A percentile compares a stretch with the other conserved stretches of the same genome.
Conservation (phyloP, 2,113 vertebrate genomes). For the Phalacrocorax pelagicus region DNA sequence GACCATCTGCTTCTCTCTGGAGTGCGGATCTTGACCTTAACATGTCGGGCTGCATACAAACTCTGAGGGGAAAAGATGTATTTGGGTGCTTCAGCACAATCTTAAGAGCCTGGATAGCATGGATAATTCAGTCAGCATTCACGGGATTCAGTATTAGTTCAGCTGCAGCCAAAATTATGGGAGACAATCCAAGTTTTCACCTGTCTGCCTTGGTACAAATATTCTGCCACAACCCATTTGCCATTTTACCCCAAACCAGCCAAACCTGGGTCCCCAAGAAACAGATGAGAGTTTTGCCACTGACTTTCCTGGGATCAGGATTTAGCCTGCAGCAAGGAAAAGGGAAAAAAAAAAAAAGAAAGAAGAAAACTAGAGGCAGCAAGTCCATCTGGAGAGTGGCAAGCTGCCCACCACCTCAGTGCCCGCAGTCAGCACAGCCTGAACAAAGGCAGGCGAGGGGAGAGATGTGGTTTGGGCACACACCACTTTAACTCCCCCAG, state of each 20-base stretch:
- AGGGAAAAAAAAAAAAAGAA: neutral
- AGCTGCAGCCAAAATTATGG: neutral
- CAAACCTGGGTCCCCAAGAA: neutral
- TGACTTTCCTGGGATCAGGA: neutral
- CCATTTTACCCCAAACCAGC: neutral
- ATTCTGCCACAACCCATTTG: neutral
- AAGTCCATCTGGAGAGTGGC: slow-evolving; percentile 59
- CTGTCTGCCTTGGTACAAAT: neutral
- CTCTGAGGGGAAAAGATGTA: neutral
- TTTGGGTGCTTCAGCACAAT: neutral
- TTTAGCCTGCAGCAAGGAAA: neutral
- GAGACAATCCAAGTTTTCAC: neutral
- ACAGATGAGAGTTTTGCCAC: neutral
- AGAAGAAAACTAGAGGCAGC: neutral
- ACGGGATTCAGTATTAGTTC: neutral
- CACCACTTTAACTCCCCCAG: fast-evolving
- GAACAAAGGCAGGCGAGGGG: neutral
- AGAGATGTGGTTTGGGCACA: neutral
- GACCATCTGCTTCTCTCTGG: slow-evolving; percentile 47
- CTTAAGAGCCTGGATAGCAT: neutral
- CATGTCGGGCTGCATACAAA: neutral
- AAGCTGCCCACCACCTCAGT: neutral
- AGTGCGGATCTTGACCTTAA: slow-evolving; percentile 51
- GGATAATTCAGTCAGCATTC: neutral
- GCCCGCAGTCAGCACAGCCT: neutral